Conservation (phyloP, 2,113 vertebrate species). For the Gymnarchus niloticus region DNA sequence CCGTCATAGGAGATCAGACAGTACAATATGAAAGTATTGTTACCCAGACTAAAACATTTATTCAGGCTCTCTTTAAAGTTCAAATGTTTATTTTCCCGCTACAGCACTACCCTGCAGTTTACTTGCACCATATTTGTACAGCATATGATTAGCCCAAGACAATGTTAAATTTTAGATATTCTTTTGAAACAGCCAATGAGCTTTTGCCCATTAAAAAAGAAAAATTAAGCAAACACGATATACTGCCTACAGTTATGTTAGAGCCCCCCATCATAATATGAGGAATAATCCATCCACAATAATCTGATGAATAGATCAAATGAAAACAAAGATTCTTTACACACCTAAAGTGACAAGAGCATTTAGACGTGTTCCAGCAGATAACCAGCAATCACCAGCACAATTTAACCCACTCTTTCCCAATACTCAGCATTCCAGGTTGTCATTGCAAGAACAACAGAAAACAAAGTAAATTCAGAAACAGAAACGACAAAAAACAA, state of each 20-base stretch:
- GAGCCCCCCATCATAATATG: not conserved
- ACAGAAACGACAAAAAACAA: too few species aligned
- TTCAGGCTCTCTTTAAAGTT: too few species aligned
- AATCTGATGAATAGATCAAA: constrained; percentile 11
- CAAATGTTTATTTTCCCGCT: too few species aligned
- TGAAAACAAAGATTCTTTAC: constrained; percentile 18
- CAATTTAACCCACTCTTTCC: constrained; percentile 39
- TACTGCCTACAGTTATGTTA: too few species aligned
- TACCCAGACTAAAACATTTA: too few species aligned
- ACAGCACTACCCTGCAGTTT: too few species aligned
- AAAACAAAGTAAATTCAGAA: constrained; percentile 32
- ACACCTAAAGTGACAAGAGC: constrained; percentile 26
- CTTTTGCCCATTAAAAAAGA: too few species aligned
- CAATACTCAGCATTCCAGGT: constrained; percentile 40
- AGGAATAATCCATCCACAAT: constrained; percentile 22
- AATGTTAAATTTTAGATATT: too few species aligned
- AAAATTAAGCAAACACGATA: too few species aligned
- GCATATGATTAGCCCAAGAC: too few species aligned
- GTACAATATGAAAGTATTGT: not conserved
- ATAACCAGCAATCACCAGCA: constrained; percentile 35
- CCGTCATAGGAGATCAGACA: not conserved
- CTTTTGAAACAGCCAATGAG: too few species aligned
- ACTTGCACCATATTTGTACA: too few species aligned
- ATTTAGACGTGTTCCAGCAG: constrained; percentile 55
- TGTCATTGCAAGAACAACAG: constrained; percentile 47